These are phyloP conservation scores for Mylabris sibirica DNA, from an alignment of 2,888 invertebrate species.

Conservation along the genomic window DNA sequence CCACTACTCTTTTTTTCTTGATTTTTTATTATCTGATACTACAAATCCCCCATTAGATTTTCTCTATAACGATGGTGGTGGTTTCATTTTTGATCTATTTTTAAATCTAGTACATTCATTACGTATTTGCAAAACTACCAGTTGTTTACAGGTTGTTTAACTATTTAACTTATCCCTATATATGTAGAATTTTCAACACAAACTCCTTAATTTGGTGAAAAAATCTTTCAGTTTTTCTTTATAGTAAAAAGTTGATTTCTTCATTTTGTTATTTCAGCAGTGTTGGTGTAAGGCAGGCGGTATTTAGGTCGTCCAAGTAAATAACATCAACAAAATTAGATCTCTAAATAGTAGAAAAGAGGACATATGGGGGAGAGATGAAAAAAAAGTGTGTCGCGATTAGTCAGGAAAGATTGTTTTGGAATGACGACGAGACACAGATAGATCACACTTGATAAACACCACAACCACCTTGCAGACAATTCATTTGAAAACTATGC, in stretches of 20 bases:
- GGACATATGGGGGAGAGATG: too few relatives aligned
- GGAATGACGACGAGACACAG: neutral
- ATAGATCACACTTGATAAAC: too few relatives aligned
- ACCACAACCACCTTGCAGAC: constrained; percentile 1
- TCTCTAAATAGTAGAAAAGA: neutral
- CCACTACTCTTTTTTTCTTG: neutral
- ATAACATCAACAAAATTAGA: neutral
- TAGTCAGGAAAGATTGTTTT: neutral
- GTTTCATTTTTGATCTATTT: neutral
- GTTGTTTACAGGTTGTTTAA: constrained; percentile 3
- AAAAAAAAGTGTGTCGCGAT: neutral
- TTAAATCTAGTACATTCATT: neutral
- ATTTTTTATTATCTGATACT: neutral
- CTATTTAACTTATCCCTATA: neutral
- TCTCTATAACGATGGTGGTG: neutral
- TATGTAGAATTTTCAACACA: neutral
- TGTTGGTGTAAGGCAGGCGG: neutral
- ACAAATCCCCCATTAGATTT: constrained; percentile 3
- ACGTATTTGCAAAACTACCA: neutral
- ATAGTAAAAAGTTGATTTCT: neutral
- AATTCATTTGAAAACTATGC: neutral
- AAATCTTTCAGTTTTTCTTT: neutral
- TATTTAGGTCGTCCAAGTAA: neutral
- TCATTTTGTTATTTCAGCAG: neutral
- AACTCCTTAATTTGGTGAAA: neutral